Base-by-base conservation (phyloP, 2,888 invertebrate genomes). In the Andrena trimmerana region DNA sequence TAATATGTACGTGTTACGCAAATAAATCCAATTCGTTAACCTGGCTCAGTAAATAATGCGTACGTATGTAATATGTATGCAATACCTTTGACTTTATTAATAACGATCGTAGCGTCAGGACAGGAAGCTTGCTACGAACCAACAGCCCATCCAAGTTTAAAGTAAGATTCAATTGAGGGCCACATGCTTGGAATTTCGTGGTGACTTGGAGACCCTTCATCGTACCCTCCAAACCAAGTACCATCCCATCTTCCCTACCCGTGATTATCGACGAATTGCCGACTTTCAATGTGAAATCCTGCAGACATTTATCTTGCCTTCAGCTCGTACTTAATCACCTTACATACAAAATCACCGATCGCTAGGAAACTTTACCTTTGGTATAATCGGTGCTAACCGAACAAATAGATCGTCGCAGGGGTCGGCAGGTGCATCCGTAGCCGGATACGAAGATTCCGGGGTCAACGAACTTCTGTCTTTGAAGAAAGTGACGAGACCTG, bases 351-450 rank as follows among this genome's bases (percentile, higher is more conserved):
- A 13, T 42, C 24, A 42, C 13, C 20, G 20, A 20, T 8, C 27
- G 16, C 6, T 7, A 10, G n/a, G 31, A 8, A 16, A 62, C 10
- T 33, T 57, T 94, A 97, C 97, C 95, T 97, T 97, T 94, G 97
- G 97, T 95, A 97, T 96, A 85, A 97, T 95, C 33, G 97, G 97
- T 29, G 97, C 96, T 82, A 97, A 94, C 92, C 96, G 95, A 78
- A 92, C 90, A 74, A 94, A 86, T n/a, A 94, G 74, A 83, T 93
- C 88, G 77, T 86, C 85, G 65, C 88, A 87, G 42, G 91, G 84
- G 52, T 91, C 85, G n/a, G 79, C 81, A 62, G 86, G 73, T 74
- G 87, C 77, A 78, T 90, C 83, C 20, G 87, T 78, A 68, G 42
- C 42, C 42, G 42, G 42, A 42, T 75, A 78, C 36, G 80, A 68